A percentile compares a stretch with the other conserved stretches of the same genome.
Conservation (phyloP, 2,888 invertebrate genomes). For the Tethea ocularis region DNA sequence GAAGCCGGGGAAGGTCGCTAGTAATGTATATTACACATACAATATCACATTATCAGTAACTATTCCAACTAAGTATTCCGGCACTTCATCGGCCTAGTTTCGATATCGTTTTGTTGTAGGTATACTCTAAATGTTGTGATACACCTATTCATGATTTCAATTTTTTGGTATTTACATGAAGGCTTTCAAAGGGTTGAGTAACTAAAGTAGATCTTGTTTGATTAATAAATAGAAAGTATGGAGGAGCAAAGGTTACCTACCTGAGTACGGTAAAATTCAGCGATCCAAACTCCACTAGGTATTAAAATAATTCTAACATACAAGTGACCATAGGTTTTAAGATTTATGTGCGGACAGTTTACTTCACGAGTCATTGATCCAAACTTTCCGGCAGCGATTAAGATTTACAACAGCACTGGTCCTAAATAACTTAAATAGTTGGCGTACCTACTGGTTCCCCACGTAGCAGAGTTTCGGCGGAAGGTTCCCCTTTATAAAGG, state of each 20-base stretch:
- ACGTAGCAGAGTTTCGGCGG: slow-evolving; percentile 20
- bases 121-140: no score
- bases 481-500: slow-evolving; percentile 7
- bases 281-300: slow-evolving; percentile 11
- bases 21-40: no score
- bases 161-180: no score
- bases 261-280: not conserved
- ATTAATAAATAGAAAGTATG: not conserved
- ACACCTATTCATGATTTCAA: no score
- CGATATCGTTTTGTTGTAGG: no score
- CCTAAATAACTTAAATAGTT: slow-evolving; percentile 78
- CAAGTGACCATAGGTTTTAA: slow-evolving; percentile 38
- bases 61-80: no score
- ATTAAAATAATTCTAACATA: slow-evolving; percentile 16
- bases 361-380: slow-evolving; percentile 73
- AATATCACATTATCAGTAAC: no score
- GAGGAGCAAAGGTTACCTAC: no score
- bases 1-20: no score
- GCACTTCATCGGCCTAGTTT: no score
- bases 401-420: slow-evolving; percentile 73
- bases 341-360: slow-evolving; percentile 70
- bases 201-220: no score
- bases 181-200: no score
- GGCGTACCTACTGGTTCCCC: slow-evolving; percentile 46
- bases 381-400: slow-evolving; percentile 70